These are phyloP conservation scores for Littorina saxatilis DNA, from an alignment of 1,140 invertebrate species.

Conservation along the genomic window DNA sequence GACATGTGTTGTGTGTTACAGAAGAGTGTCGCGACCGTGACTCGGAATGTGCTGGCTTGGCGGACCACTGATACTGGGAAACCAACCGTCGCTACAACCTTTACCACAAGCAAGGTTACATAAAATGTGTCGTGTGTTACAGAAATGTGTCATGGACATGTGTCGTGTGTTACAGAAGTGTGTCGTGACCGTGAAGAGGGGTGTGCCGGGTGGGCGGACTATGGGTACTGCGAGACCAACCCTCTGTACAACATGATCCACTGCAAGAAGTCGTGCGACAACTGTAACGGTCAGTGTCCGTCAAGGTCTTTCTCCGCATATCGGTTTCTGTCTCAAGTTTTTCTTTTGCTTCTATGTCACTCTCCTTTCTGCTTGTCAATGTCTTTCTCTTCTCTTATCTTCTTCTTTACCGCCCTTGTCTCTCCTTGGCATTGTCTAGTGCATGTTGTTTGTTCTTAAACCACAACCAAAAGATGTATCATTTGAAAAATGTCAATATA, in stretches of 20 bases:
- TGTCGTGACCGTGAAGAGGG: slow-evolving; percentile 53
- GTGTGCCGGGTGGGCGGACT: slow-evolving; percentile 48
- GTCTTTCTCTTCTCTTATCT: neutral
- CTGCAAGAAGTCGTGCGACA: slow-evolving; percentile 54
- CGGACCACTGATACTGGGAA: slow-evolving; percentile 50
- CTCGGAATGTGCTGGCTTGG: slow-evolving; percentile 44
- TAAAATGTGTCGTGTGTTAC: no score
- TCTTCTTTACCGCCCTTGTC: neutral
- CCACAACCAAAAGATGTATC: neutral
- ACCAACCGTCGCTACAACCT: no score
- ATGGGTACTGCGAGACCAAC: slow-evolving; percentile 52
- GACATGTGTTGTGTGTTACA: no score
- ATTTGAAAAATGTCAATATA: no score
- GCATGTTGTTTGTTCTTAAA: no score
- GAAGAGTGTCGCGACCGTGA: slow-evolving; percentile 52
- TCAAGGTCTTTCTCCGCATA: neutral
- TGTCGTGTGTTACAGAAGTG: neutral
- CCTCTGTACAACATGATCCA: slow-evolving; percentile 45
- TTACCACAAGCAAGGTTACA: no score
- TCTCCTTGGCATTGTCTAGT: neutral
- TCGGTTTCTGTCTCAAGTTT: neutral
- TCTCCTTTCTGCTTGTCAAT: neutral
- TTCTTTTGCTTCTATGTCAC: neutral
- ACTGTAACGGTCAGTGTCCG: slow-evolving; percentile 46
- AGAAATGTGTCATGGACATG: no score